A percentile compares a stretch with the other conserved stretches of the same genome.
These are phyloP conservation scores for Corythornis leucogaster DNA, from an alignment of 2,797 vertebrate genomes.

Conservation along the genomic window DNA sequence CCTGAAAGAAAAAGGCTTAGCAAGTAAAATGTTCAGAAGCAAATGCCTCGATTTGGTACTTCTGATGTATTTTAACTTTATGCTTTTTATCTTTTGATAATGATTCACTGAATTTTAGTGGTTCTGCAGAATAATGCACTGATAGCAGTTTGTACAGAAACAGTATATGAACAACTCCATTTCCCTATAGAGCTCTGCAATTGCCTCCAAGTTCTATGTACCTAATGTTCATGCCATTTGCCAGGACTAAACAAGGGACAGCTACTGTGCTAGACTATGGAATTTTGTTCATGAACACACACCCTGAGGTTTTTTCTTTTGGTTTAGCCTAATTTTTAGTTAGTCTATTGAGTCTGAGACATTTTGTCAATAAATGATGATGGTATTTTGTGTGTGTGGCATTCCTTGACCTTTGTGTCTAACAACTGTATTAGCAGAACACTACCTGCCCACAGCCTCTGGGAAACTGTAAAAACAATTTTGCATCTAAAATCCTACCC, in stretches of 20 bases:
- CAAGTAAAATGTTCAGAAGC: neutral
- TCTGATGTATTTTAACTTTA: neutral
- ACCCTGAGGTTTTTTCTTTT: neutral
- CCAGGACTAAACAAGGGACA: neutral
- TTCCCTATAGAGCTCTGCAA: neutral
- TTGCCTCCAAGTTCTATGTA: accelerated
- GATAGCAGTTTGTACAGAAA: neutral
- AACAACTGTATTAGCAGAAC: neutral
- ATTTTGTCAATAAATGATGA: neutral
- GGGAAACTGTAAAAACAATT: neutral
- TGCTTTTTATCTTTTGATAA: neutral
- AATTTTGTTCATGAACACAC: neutral
- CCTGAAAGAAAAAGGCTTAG: neutral
- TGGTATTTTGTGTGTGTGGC: neutral
- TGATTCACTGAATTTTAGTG: neutral
- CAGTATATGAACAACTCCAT: neutral
- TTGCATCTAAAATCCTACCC: neutral
- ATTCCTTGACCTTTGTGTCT: neutral
- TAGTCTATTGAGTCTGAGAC: neutral
- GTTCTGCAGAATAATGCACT: neutral
- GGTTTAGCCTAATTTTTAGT: neutral
- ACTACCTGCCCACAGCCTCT: neutral
- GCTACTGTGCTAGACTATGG: neutral
- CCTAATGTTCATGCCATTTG: neutral
- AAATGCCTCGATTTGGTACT: neutral